Base-by-base conservation (phyloP, 2,797 vertebrate genomes). In the Takifugu rubripes region DNA sequence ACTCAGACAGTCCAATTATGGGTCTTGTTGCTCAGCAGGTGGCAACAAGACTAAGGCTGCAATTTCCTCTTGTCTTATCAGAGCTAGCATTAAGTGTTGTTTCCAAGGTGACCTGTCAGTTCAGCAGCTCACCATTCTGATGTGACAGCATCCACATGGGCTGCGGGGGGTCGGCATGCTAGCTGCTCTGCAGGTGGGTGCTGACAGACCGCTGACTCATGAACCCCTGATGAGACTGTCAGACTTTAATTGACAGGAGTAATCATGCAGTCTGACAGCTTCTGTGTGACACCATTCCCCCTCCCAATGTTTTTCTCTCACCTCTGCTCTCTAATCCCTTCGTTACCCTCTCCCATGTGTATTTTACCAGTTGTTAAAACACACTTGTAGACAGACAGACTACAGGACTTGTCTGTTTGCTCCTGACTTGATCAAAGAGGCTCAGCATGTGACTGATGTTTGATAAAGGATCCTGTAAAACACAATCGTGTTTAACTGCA, bases 161-260 rank as follows among this genome's bases (percentile, higher is more conserved):
- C 53, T 27, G 6, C 45, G 40, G 52, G 48, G 5, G 43, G 61
- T 72, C 64, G 71, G 51, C 54, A 15, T 9, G 0, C 25, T 0
- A 11, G 47, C 40, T 15, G 66, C 60, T 56, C 33, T 21, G 59
- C n/a, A 5, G 40, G 62, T 40, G 21, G 45, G 53, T 54, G 27
- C 16, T 48, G 73, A 66, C 64, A 36, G 61, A 42, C 48, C 0
- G 78, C 78, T 56, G 75, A 84, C 46, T 77, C 72, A 68, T 72
- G 72, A 48, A 25, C 43, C 46, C 48, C 36, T 49, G 67, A 78
- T 36, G 65, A 67, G 40, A 52, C 56, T 44, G 47, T 46, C 54
- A 17, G 68, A 53, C 52, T 61, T 29, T 49, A 73, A 78, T 29
- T 52, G 79, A 70, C 68, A 7, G 61, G 25, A 68, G 16, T 45